Percentiles rank a stretch among this genome's conserved stretches.
Evolutionary conservation across 92 coral and sea anemone species (phyloP).

Genomic region (Metridium senile): DNA sequence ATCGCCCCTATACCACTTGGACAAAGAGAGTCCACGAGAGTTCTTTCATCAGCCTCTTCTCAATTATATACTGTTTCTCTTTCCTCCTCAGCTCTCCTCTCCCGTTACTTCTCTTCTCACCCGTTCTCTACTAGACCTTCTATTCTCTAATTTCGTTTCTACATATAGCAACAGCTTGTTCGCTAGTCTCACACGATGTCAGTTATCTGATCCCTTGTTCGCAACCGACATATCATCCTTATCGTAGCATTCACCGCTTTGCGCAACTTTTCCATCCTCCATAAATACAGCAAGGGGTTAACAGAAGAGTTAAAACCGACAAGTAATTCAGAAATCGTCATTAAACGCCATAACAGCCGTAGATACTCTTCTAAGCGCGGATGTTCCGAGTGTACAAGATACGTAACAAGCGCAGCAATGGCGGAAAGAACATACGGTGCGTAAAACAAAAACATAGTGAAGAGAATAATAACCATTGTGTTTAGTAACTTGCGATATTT

Average conservation of each 20-base stretch:
- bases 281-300: conserved; percentile 2
- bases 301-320: background rate
- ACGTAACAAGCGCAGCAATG: background rate
- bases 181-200: no score
- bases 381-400: background rate
- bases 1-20: no score
- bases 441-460: background rate
- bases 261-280: conserved; percentile 7
- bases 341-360: background rate
- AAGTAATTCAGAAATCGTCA: background rate
- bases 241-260: background rate
- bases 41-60: no score
- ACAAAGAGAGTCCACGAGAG: no score
- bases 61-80: no score
- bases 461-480: background rate
- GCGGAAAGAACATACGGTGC: background rate
- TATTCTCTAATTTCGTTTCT: no score
- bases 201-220: no score
- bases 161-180: no score
- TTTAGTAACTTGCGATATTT: background rate
- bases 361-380: background rate
- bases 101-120: no score
- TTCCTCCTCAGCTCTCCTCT: no score
- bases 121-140: no score
- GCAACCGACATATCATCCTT: background rate